phyloP scores from a whole-genome alignment of 1,140 invertebrate species.

The Heliconius hermathena region DNA sequence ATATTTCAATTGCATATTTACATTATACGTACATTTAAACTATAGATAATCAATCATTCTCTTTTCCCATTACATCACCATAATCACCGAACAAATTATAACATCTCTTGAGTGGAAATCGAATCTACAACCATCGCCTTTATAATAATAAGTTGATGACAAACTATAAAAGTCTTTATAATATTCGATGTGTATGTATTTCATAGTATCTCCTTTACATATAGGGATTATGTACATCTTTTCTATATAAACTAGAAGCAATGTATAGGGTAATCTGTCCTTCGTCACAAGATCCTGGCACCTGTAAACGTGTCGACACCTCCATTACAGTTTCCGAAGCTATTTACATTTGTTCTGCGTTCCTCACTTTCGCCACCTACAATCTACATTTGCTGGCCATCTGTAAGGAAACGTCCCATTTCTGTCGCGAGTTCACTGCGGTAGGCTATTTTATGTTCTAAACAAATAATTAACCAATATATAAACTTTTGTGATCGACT shows the following conservation, averaged over 20 bases:
- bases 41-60: no score
- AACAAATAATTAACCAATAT: conserved; percentile 1
- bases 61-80: no score
- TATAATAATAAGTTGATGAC: no score
- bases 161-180: no score
- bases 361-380: conserved; percentile 49
- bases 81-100: no score
- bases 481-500: not conserved
- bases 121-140: no score
- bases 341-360: conserved; percentile 61
- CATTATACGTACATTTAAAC: no score
- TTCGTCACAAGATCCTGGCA: conserved; percentile 44
- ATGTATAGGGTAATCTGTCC: conserved; percentile 16
- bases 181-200: no score
- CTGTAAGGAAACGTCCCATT: conserved; percentile 33
- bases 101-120: no score
- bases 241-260: not conserved
- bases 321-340: conserved; percentile 67
- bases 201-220: not conserved
- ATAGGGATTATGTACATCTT: not conserved
- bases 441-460: conserved; percentile 21
- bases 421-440: conserved; percentile 18
- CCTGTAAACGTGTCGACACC: conserved; percentile 68
- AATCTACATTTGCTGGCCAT: conserved; percentile 39
- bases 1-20: no score